phyloP scores from a whole-genome alignment of 2,113 vertebrate species.

The Bothrops jararaca region DNA sequence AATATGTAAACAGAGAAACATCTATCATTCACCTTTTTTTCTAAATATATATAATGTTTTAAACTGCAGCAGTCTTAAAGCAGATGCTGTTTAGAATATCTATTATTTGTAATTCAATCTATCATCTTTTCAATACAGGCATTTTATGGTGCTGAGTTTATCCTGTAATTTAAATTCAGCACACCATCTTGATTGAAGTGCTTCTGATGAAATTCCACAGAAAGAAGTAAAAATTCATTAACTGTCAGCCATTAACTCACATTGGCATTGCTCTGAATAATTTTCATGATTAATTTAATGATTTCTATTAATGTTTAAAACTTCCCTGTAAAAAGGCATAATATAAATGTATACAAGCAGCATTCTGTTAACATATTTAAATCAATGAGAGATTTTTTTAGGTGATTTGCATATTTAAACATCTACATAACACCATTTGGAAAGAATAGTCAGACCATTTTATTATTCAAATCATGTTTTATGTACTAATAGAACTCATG shows the following conservation, averaged over 20 bases:
- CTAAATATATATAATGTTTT: conserved; percentile 18
- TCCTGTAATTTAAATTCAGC: conserved; percentile 48
- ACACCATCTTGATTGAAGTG: conserved; percentile 33
- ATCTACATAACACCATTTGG: background rate
- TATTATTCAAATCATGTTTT: conserved; percentile 23
- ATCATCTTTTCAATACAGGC: conserved; percentile 36
- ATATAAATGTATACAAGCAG: background rate
- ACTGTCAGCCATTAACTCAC: conserved; percentile 28
- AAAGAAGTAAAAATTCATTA: conserved; percentile 51
- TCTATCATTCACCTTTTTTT: conserved; percentile 26
- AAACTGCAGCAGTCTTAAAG: conserved; percentile 24
- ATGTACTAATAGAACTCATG: conserved; percentile 40
- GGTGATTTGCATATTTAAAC: conserved; percentile 1
- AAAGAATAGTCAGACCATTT: conserved; percentile 6
- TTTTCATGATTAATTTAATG: conserved; percentile 35
- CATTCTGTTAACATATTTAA: background rate
- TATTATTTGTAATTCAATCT: conserved; percentile 38
- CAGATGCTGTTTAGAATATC: conserved; percentile 37
- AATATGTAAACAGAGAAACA: conserved; percentile 28
- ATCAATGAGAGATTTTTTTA: background rate
- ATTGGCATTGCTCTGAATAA: conserved; percentile 31
- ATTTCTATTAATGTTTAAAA: conserved; percentile 35
- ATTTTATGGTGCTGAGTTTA: conserved; percentile 45
- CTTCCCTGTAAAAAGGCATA: conserved; percentile 28
- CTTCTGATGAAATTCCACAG: conserved; percentile 34